Conservation (phyloP, 2,797 vertebrate species). For the Vespertilio murinus region DNA sequence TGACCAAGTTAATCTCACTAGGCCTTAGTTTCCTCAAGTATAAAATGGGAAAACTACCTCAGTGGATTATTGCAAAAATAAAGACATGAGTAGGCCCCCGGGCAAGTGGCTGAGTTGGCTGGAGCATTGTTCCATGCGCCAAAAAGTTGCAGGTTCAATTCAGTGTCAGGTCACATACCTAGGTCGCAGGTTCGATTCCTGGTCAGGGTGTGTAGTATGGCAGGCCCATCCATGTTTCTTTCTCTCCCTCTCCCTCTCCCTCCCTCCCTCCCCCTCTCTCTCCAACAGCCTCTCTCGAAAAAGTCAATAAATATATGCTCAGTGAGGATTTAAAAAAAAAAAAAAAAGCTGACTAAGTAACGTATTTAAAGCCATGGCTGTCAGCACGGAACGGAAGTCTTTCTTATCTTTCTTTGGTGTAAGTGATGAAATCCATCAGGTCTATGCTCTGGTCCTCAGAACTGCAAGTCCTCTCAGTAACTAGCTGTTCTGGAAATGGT, state of each 20-base stretch:
- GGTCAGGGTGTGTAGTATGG: not conserved
- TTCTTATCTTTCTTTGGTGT: too few relatives aligned
- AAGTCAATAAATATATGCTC: not conserved
- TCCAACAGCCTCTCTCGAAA: not conserved
- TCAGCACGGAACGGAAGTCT: not conserved
- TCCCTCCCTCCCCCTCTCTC: not conserved
- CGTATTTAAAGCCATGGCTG: not conserved
- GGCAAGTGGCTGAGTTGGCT: not conserved
- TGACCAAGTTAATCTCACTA: not conserved
- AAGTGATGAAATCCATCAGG: not conserved
- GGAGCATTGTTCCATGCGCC: not conserved
- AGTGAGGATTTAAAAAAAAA: too few relatives aligned
- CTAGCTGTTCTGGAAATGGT: not conserved
- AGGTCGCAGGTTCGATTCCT: not conserved
- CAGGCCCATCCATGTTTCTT: not conserved
- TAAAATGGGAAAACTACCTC: not conserved
- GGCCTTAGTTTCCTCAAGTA: not conserved
- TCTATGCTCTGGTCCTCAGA: not conserved
- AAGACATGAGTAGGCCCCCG: not conserved
- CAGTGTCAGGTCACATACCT: not conserved
- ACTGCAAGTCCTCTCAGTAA: not conserved
- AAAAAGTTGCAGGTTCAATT: not conserved
- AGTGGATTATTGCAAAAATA: not conserved
- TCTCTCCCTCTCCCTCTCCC: not conserved
- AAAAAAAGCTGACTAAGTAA: too few relatives aligned